Evolutionary conservation across 92 coral and sea anemone species (phyloP), one percentile per base, ranked within the genome.

Genomic region (Phenganax subtilis): DNA sequence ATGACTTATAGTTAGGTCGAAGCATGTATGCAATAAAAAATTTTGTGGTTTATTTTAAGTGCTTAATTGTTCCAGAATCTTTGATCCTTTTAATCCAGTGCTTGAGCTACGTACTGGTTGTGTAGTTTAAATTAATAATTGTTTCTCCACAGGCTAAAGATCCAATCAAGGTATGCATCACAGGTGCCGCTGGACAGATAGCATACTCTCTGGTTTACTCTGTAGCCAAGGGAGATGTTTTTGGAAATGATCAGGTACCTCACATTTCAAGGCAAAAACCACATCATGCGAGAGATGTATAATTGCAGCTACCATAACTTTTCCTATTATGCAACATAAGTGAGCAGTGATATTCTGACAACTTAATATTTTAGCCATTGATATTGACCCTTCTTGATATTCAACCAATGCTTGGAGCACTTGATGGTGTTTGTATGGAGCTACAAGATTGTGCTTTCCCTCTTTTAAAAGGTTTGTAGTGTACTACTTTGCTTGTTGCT

Each of bases 161-260:
- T 86, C 90, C 98, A 37, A 81, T 94, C 30, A 89, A 88, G 62
- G 90, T 94, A 51, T 92, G 97, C 75, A 84, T 94, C 82, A 94
- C 98, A 3, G 98, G 98, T 17, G 98, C 97, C 69, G 98, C 98
- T 84, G 98, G 98, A 28, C 98, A 94, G 82, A 94, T 94, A 69
- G 98, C 98, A 7, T 94, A 94, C 83, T 94, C 98, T n/a, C 90
- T 94, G 76, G 86, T 94, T 37, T 86, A 87, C 75, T 87, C 97
- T 12, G 69, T 94, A 54, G 96, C 97, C 56, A 94, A 94, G 83
- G 98, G 98, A 75, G 96, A 89, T 86, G 90, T 94, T 56, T 94
- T 94, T 89, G 98, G 98, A 81, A 31, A 77, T 1, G 75, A 76
- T 69, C 93, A 89, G 92, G 98, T 92, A 84, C n/a, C 27, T 8